phyloP scores from a whole-genome alignment of 2,888 invertebrate genomes.

The Agrilus mali region DNA sequence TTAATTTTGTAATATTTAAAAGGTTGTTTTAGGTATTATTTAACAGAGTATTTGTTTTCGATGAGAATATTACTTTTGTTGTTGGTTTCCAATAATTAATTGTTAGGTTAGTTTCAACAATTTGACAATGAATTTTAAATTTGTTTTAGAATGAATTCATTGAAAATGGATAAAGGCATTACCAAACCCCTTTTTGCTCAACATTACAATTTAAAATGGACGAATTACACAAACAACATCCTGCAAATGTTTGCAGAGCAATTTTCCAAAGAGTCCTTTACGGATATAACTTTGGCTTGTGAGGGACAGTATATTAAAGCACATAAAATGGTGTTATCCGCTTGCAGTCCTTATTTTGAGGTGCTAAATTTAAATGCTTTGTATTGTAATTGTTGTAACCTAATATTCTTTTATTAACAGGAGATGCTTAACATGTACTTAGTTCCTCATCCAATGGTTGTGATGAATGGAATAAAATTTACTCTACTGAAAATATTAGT shows the following conservation, averaged over 20 bases:
- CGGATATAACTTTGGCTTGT: slow-evolving; percentile 37
- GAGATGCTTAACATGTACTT: slow-evolving; percentile 32
- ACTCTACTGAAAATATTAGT: slow-evolving; percentile 33
- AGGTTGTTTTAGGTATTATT: no score
- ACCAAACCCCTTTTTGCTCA: slow-evolving; percentile 14
- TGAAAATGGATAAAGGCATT: not conserved
- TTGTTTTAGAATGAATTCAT: not conserved
- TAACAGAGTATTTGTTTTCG: no score
- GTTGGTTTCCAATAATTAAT: no score
- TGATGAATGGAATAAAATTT: slow-evolving; percentile 34
- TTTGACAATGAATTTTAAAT: not conserved
- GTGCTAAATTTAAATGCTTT: slow-evolving; percentile 17
- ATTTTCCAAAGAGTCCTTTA: slow-evolving; percentile 31
- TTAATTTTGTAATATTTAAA: no score
- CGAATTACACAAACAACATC: slow-evolving; percentile 37
- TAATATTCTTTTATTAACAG: slow-evolving; percentile 18
- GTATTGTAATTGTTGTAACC: slow-evolving; percentile 4
- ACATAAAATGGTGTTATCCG: slow-evolving; percentile 38
- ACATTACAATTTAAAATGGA: slow-evolving; percentile 38
- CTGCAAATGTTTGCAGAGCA: slow-evolving; percentile 36
- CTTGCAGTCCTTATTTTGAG: slow-evolving; percentile 38
- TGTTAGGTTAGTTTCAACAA: not conserved
- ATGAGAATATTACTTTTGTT: no score
- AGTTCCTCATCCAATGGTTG: slow-evolving; percentile 33
- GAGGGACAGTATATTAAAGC: slow-evolving; percentile 37